Conservation (phyloP, 1,140 invertebrate genomes). For the Liolophura sinensis region DNA sequence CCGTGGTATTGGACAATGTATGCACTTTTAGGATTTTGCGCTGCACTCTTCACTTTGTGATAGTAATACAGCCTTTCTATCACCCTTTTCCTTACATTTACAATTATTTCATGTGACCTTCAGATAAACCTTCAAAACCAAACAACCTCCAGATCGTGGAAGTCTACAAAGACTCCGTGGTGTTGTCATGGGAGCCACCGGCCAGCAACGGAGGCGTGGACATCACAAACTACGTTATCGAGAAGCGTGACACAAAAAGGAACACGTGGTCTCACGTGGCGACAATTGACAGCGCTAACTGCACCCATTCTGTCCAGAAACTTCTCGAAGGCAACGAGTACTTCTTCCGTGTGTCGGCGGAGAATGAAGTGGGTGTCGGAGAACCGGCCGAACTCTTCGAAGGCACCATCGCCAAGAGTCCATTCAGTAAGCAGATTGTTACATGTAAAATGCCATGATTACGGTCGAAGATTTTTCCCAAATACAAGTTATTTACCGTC, state of each 20-base stretch:
- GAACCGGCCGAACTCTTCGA: constrained; percentile 77
- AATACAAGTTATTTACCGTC: not conserved
- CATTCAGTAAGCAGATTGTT: constrained; percentile 46
- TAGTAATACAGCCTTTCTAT: no score
- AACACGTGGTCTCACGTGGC: constrained; percentile 83
- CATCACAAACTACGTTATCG: constrained; percentile 80
- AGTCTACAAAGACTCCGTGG: constrained; percentile 48
- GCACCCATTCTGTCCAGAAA: constrained; percentile 70
- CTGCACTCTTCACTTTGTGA: no score
- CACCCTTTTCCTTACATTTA: not conserved
- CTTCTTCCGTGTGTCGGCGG: constrained; percentile 89
- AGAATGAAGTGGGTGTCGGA: constrained; percentile 80
- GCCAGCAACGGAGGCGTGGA: constrained; percentile 78
- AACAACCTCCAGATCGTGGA: constrained; percentile 66
- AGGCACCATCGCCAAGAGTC: constrained; percentile 52
- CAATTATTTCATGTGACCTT: constrained; percentile 11
- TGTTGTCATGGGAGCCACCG: constrained; percentile 76
- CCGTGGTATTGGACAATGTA: no score
- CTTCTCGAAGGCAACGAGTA: constrained; percentile 86
- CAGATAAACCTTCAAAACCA: constrained; percentile 87
- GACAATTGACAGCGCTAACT: constrained; percentile 38
- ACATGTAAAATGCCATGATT: not conserved
- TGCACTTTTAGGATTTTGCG: no score
- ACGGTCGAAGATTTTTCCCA: not conserved
- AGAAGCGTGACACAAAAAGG: constrained; percentile 92